A percentile compares a stretch with the other conserved stretches of the same genome.
These are phyloP conservation scores for Erpetoichthys calabaricus DNA, from an alignment of 2,797 vertebrate genomes.

Conservation along the genomic window DNA sequence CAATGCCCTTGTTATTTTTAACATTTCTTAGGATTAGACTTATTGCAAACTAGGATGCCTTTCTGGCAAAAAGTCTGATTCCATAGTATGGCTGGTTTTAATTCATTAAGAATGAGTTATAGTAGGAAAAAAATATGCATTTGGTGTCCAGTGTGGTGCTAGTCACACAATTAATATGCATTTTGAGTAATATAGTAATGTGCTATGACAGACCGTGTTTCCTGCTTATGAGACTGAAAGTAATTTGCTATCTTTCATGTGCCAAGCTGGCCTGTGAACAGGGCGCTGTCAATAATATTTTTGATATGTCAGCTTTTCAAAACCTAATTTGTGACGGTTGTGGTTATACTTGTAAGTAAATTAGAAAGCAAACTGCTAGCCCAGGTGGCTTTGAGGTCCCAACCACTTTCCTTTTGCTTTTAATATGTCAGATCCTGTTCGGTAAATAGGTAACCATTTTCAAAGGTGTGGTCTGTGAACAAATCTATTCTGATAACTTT, in stretches of 20 bases:
- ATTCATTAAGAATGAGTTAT: too few species aligned
- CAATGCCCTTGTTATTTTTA: too few species aligned
- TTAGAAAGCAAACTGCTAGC: conserved; percentile 1
- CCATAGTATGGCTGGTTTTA: too few species aligned
- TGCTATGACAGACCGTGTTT: too few species aligned
- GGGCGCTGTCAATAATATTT: background rate
- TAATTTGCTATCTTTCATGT: background rate
- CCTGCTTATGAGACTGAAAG: too few species aligned
- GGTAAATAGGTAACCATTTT: conserved; percentile 11
- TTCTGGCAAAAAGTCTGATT: too few species aligned
- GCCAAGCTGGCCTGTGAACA: background rate
- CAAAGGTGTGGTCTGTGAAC: conserved; percentile 11
- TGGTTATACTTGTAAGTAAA: conserved; percentile 6
- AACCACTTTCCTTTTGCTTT: conserved; percentile 4
- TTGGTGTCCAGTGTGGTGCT: too few species aligned
- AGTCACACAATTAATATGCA: too few species aligned
- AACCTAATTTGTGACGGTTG: conserved; percentile 5
- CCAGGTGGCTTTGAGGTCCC: conserved; percentile 11
- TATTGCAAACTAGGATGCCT: too few species aligned
- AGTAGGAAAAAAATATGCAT: too few species aligned
- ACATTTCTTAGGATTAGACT: too few species aligned
- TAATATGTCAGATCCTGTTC: conserved; percentile 9
- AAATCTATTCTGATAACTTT: background rate
- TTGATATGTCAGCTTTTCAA: background rate
- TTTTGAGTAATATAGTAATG: too few species aligned